Evolutionary conservation across 1,140 invertebrate species (phyloP).

Genomic region (Charaxes varanes): DNA sequence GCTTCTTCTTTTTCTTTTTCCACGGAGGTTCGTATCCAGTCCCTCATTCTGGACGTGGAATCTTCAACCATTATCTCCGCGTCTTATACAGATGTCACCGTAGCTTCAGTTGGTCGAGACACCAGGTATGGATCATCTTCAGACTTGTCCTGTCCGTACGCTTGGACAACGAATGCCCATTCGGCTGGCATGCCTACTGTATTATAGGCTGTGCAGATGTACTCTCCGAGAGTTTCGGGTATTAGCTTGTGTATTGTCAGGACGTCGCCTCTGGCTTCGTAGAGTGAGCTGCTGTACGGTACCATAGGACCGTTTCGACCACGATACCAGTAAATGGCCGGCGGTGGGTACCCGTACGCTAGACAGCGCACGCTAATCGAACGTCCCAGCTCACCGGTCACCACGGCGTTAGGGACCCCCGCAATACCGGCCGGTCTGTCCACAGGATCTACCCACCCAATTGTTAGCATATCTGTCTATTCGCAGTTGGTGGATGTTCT

Average conservation of each 20-base stretch:
- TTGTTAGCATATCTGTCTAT: conserved; percentile 54
- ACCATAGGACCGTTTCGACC: conserved; percentile 78
- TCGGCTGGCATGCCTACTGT: conserved; percentile 84
- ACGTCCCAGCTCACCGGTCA: conserved; percentile 81
- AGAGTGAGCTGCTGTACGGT: conserved; percentile 81
- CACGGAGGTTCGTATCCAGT: too few species aligned
- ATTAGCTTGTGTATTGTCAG: conserved; percentile 83
- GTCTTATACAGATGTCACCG: conserved; percentile 31
- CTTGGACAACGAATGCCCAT: conserved; percentile 82
- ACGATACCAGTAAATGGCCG: conserved; percentile 90
- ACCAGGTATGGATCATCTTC: conserved; percentile 50
- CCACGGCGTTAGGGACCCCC: conserved; percentile 74
- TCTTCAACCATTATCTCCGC: too few species aligned
- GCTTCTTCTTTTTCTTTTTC: too few species aligned
- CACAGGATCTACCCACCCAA: conserved; percentile 68
- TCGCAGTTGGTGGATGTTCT: conserved; percentile 31
- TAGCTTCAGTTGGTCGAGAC: conserved; percentile 25
- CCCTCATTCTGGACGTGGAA: too few species aligned
- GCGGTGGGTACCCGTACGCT: conserved; percentile 87
- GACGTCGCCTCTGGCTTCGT: conserved; percentile 84
- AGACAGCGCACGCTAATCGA: conserved; percentile 85
- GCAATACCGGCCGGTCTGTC: conserved; percentile 67
- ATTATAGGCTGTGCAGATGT: conserved; percentile 92
- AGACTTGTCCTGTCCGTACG: conserved; percentile 77
- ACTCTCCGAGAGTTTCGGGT: conserved; percentile 83